Evolutionary conservation across 1,140 invertebrate species (phyloP), one percentile per base, ranked within the genome.

Genomic region (Elymnias hypermnestra): DNA sequence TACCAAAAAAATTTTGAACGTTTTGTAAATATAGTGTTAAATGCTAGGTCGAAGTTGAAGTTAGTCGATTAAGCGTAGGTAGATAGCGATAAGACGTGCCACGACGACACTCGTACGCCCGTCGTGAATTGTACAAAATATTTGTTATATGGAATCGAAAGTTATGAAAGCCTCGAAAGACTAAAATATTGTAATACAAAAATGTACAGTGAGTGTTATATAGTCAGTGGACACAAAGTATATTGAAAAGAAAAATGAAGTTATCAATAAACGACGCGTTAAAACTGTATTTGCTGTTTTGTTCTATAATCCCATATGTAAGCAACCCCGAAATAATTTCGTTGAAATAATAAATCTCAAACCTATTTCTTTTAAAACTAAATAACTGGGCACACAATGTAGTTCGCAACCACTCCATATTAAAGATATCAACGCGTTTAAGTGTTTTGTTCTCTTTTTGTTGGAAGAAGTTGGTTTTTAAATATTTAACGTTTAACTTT

Each of bases 181-280:
- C 75, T 81, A 69, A 77, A 81, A 73, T 78, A 82, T 82, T 83
- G 77, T 84, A 82, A 81, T 78, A 82, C 79, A 63, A 81, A 78
- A 81, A 75, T 83, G 79, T 85, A 83, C 79, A 85, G 82, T 83
- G 79, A 81, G 79, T 85, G 79, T 85, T 85, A 83, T 78, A 75
- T 85, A 85, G 82, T 81, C 79, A 82, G 70, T 83, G 79, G 77
- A 82, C 79, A 83, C 79, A 81, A 83, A 79, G 73, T 83, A 85
- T 85, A 85, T 85, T 78, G 77, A 81, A 77, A 58, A 75, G 68
- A 72, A 81, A 48, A 60, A 75, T 75, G 68, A 83, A 78, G 72
- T 82, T 85, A 82, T 79, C 69, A 85, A 82, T 83, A 85, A 85
- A 83, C 73, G 72, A 79, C 71, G 75, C 71, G 81, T 84, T 84